Evolutionary conservation across 2,888 invertebrate genomes (phyloP), one percentile per base, ranked within the genome.

Genomic region (Alloplasta piceator): DNA sequence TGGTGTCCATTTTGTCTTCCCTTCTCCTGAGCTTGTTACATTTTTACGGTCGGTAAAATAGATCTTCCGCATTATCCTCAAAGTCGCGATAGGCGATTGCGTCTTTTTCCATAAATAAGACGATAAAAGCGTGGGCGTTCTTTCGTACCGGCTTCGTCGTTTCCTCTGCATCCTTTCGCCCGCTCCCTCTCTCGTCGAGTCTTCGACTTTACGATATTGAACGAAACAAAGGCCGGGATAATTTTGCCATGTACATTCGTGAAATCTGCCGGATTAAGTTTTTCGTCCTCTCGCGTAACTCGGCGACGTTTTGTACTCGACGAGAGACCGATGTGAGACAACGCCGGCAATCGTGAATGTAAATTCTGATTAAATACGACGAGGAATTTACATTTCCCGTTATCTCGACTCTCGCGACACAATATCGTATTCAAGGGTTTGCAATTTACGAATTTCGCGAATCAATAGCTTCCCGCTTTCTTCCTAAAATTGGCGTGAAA

Each of bases 191-290:
- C 52, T 55, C 43, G 52, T 76, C 68, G 60, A 43, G 52, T 50
- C 60, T 26, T 38, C 14, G 43, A 43, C 16, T 73, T 63, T 58
- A 39, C 16, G 38, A 64, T 56, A 79, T 74, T 74, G 61, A 26
- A 74, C 63, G 73, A 68, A 78, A 79, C 64, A 79, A 26, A 74
- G 70, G 68, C 50, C 26, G 68, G 50, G 74, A 78, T 26, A 76
- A 48, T 58, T 26, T 26, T 26, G 26, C 26, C 26, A 26, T 39
- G 39, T n/a, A 48, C 48, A 64, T 43, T 7, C 60, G 72, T 9
- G 46, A 63, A 9, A 55, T 55, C 9, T 12, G 16, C 64, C 52
- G 63, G 63, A 70, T 79, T 58, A 63, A 61, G 39, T 26, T 26
- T 26, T 1, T 26, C 26, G 3, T 26, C 3, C 3, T 26, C 26